phyloP scores from a whole-genome alignment of 2,888 invertebrate species.

The Linnaemya tessellans region DNA sequence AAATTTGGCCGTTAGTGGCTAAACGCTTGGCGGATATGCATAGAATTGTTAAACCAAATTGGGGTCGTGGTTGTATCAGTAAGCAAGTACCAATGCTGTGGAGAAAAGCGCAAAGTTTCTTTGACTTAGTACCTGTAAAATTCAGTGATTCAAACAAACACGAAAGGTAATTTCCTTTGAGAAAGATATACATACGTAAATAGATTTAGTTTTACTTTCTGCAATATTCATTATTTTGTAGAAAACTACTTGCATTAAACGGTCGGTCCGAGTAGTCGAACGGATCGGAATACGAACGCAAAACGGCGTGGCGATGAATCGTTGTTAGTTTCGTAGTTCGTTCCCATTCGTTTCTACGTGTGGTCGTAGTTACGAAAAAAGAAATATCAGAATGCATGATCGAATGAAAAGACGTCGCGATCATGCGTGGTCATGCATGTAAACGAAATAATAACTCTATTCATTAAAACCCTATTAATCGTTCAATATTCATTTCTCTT shows the following conservation, averaged over 20 bases:
- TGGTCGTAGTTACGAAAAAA: conserved; percentile 28
- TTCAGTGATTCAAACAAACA: conserved; percentile 88
- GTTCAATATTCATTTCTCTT: conserved; percentile 61
- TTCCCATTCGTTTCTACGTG: conserved; percentile 52
- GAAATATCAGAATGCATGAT: conserved; percentile 36
- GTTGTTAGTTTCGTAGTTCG: conserved; percentile 60
- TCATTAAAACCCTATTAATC: conserved; percentile 55
- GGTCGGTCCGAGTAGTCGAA: conserved; percentile 67
- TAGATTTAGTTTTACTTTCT: conserved; percentile 50
- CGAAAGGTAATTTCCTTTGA: conserved; percentile 85
- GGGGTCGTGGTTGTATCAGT: conserved; percentile 71
- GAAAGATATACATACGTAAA: conserved; percentile 18
- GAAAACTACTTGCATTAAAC: conserved; percentile 67
- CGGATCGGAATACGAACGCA: conserved; percentile 67
- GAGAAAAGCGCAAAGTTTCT: conserved; percentile 90
- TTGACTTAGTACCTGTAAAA: conserved; percentile 88
- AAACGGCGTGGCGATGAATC: conserved; percentile 56
- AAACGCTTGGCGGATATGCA: conserved; percentile 93
- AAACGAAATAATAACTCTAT: conserved; percentile 29
- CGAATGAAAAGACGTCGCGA: conserved; percentile 47
- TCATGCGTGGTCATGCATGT: conserved; percentile 68
- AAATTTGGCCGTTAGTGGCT: conserved; percentile 90
- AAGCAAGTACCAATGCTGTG: conserved; percentile 88
- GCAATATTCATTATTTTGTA: conserved; percentile 74
- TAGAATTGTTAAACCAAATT: conserved; percentile 84